Percentiles rank a stretch among this genome's conserved stretches.
Conservation (phyloP, 2,797 vertebrate species). For the Emys orbicularis region DNA sequence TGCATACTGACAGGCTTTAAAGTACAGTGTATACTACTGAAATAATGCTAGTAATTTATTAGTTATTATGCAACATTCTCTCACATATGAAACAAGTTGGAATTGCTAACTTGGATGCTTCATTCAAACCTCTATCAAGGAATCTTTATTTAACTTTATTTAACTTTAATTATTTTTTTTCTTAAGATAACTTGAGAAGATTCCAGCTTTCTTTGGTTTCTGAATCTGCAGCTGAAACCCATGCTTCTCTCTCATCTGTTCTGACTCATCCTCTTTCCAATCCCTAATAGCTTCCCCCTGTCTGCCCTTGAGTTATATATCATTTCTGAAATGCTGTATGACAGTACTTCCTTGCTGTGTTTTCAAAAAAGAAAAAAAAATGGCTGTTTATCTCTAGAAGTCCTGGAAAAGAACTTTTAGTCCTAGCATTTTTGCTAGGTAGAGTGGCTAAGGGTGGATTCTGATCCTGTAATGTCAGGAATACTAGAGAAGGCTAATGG, state of each 20-base stretch:
- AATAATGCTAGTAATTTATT: background rate
- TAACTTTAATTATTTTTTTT: background rate
- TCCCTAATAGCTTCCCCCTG: constrained; percentile 58
- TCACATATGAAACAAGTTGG: background rate
- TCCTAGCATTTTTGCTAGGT: constrained; percentile 14
- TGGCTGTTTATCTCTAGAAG: constrained; percentile 45
- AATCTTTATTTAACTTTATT: background rate
- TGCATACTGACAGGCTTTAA: background rate
- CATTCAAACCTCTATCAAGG: background rate
- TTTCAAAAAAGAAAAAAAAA: constrained; percentile 31
- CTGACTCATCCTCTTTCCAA: constrained; percentile 41
- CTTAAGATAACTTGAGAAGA: constrained; percentile 6
- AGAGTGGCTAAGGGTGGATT: constrained; percentile 3
- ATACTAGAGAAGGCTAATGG: background rate
- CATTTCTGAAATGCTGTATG: constrained; percentile 56
- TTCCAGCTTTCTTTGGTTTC: background rate
- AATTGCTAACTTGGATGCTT: constrained; percentile 5
- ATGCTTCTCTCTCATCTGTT: constrained; percentile 47
- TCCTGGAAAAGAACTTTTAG: constrained; percentile 17
- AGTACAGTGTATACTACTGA: background rate
- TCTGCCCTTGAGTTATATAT: constrained; percentile 60
- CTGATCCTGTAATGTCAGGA: background rate
- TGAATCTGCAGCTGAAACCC: constrained; percentile 42
- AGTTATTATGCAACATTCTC: background rate
- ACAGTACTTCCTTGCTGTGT: constrained; percentile 44